Evolutionary conservation across 2,888 invertebrate species (phyloP), one percentile per base, ranked within the genome.

Genomic region (Phaonia tiefii): DNA sequence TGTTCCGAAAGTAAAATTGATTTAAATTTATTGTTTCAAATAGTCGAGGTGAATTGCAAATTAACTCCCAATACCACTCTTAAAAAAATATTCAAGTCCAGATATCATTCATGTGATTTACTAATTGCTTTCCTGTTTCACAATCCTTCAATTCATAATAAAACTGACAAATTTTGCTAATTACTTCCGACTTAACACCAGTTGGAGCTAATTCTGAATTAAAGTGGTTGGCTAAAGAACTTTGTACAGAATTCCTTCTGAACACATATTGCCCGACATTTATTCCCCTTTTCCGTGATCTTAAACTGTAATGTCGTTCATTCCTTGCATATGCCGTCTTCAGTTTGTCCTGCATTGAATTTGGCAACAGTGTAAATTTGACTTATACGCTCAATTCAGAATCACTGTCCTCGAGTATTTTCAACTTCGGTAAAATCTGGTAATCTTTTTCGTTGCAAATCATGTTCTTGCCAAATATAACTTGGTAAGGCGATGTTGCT

Each of bases 311-410:
- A 1, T n/a, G 1, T 13, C 25, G 2, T 17, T 2, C 15, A 17
- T 75, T 75, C 15, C 51, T 75, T 3, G 58, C 39, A 49, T 75
- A 75, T 22, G 69, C 66, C 8, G 46, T 22, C 11, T 51, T 15
- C 1, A 69, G n/a, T 13, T 54, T 25, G 4, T 46, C 31, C 17
- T 26, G 17, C 13, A 75, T 69, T 1, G 49, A 25, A 11, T 75
- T 54, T 4, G 69, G 15, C 3, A 75, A 17, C 46, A 49, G 1
- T 10, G 65, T 31, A 54, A 71, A 56, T 11, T 71, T 20, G 15
- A 60, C 63, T 3, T 65, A 31, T 17, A 65, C n/a, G 10, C 22
- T 22, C 1, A 77, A 11, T 56, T 56, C 11, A 11, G n/a, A 10
- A 26, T 69, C 60, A 5, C 31, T 31, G 11, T 77, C 76, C 1